Evolutionary conservation across 2,797 vertebrate genomes (phyloP).

Genomic region (Brachyrhaphis roseni): DNA sequence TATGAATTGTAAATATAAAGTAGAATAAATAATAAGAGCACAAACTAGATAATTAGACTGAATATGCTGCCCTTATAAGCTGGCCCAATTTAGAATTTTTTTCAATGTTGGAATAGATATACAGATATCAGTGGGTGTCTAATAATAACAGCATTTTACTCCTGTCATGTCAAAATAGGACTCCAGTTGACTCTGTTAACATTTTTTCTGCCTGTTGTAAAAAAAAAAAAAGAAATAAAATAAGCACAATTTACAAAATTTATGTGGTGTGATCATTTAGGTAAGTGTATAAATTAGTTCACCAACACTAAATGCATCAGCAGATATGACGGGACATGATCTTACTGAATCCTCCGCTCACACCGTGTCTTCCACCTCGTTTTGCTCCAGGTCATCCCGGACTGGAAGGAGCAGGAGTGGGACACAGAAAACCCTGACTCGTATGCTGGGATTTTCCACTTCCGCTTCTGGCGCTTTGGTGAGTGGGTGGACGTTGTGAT

Average conservation of each 20-base stretch:
- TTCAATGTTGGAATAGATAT: too few species aligned
- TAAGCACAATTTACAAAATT: slow-evolving; percentile 26
- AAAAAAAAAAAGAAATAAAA: background rate
- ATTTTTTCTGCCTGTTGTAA: background rate
- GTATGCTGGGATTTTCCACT: slow-evolving; percentile 95
- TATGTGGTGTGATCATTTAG: slow-evolving; percentile 12
- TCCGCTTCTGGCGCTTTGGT: slow-evolving; percentile 97
- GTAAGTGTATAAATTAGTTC: slow-evolving; percentile 52
- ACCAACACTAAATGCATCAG: slow-evolving; percentile 49
- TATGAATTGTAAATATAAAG: too few species aligned
- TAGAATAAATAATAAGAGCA: too few species aligned
- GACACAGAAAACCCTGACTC: slow-evolving; percentile 85
- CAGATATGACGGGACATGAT: slow-evolving; percentile 29
- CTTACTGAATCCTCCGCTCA: slow-evolving; percentile 42
- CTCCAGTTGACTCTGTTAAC: background rate
- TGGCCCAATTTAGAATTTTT: too few species aligned
- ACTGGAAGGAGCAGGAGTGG: slow-evolving; percentile 99
- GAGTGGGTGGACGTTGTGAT: slow-evolving; percentile 96
- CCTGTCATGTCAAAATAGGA: background rate
- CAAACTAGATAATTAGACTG: too few species aligned
- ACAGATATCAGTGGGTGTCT: too few species aligned
- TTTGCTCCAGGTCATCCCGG: slow-evolving; percentile 89
- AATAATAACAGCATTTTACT: background rate
- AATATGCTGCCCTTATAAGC: too few species aligned
- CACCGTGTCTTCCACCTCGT: slow-evolving; percentile 14